Percentiles rank a stretch among this genome's conserved stretches.
These are phyloP conservation scores for Pyxicephalus adspersus DNA, from an alignment of 2,113 vertebrate species.

Conservation along the genomic window DNA sequence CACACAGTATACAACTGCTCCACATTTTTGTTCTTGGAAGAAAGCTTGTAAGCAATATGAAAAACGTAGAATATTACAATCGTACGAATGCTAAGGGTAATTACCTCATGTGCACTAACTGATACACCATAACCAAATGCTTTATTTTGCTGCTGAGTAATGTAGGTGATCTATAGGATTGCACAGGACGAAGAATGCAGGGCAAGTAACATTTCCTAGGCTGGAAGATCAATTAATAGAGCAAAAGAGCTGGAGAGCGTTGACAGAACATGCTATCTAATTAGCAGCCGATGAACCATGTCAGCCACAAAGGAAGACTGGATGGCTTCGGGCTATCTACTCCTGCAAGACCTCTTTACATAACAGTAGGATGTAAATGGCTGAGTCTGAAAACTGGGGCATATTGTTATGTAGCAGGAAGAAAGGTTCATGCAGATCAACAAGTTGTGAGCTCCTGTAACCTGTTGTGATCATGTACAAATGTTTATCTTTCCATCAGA, in stretches of 20 bases:
- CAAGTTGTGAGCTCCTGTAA: slow-evolving; percentile 16
- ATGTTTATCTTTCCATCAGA: neutral
- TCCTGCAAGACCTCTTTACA: slow-evolving; percentile 51
- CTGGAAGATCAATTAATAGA: slow-evolving; percentile 77
- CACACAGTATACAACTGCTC: too few relatives aligned
- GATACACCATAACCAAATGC: too few relatives aligned
- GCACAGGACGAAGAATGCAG: neutral
- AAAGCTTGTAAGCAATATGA: too few relatives aligned
- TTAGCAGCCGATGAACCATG: slow-evolving; percentile 74
- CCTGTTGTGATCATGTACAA: neutral
- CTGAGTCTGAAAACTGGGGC: slow-evolving; percentile 34
- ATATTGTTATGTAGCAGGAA: neutral
- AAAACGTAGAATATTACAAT: too few relatives aligned
- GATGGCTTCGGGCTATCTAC: slow-evolving; percentile 56
- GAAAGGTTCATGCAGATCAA: slow-evolving; percentile 22
- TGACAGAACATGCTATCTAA: slow-evolving; percentile 75
- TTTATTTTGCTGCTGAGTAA: too few relatives aligned
- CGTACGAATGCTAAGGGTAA: too few relatives aligned
- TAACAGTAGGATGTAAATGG: slow-evolving; percentile 54
- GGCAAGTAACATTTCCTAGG: slow-evolving; percentile 68
- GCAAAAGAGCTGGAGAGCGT: slow-evolving; percentile 65
- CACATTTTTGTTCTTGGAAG: too few relatives aligned
- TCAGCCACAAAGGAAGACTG: slow-evolving; percentile 64
- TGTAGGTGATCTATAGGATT: too few relatives aligned
- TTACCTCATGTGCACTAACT: too few relatives aligned